These are phyloP conservation scores for Cyprinodon variegatus DNA, from an alignment of 2,113 vertebrate genomes.

Conservation along the genomic window DNA sequence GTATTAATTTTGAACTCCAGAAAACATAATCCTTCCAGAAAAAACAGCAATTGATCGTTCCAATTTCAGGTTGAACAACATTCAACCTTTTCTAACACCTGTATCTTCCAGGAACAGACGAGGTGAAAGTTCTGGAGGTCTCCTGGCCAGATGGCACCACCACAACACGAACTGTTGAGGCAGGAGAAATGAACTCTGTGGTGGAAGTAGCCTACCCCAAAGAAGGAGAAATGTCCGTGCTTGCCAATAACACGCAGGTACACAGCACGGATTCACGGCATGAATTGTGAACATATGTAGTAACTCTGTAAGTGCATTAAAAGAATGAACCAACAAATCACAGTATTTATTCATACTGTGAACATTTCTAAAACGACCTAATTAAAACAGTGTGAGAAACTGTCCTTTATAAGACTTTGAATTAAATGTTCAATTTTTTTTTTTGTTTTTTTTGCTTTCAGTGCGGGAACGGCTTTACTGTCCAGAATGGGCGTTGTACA, in stretches of 20 bases:
- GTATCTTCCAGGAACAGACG: constrained; percentile 80
- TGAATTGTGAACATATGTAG: constrained; percentile 25
- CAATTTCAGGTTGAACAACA: too few relatives aligned
- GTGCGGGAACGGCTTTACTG: constrained; percentile 89
- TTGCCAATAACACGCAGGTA: constrained; percentile 82
- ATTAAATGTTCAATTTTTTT: background rate
- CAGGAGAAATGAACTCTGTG: constrained; percentile 85
- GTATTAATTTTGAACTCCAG: too few relatives aligned
- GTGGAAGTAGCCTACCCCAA: constrained; percentile 85
- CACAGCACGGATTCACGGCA: background rate
- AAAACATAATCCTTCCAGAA: too few relatives aligned
- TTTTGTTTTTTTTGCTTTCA: constrained; percentile 54
- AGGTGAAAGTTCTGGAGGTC: constrained; percentile 88
- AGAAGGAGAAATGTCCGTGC: constrained; percentile 52
- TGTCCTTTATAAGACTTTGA: background rate
- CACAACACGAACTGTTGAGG: constrained; percentile 74
- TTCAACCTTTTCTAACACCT: background rate
- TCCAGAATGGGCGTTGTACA: constrained; percentile 84
- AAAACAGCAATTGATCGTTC: too few relatives aligned
- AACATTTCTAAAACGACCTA: background rate
- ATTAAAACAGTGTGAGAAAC: background rate
- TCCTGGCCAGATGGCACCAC: constrained; percentile 86
- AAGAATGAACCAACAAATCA: background rate
- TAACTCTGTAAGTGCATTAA: background rate
- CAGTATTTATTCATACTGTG: background rate